Base-by-base conservation (phyloP, 2,113 vertebrate genomes). In the Zosterops pallidus region DNA sequence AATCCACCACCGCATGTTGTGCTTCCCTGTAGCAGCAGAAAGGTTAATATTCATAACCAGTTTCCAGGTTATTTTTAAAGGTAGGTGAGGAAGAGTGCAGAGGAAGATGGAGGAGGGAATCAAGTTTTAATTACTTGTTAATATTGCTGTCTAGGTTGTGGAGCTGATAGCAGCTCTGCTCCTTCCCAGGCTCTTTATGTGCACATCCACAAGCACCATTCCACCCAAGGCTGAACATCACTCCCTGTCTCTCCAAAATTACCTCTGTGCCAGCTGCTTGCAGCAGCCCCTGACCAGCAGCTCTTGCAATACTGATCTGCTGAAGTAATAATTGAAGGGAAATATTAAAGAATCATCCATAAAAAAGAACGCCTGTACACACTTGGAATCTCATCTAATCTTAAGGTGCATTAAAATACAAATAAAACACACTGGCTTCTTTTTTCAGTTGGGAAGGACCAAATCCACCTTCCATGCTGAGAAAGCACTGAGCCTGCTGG, bases 61-160 rank as follows among this genome's bases (percentile, higher is more conserved):
- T 74, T 62, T 82, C 80, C 59, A 62, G 46, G 47, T 67, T 93
- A 70, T 90, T 92, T 92, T 86, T 93, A 92, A 93, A 88, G 68
- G 50, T 42, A 80, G 14, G 41, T 55, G 67, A 89, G 41, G 53
- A 96, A 26, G 6, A 74, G 82, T 31, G 20, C 29, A 71, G n/a
- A 20, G 72, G n/a, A 96, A 84, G 68, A 86, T 4, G 14, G 39
- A 81, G 62, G 39, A 86, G 44, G 39, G 83, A 91, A 90, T 94
- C 11, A 42, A 63, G 63, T 77, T 96, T 93, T 95, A 94, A 90
- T 96, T 92, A 86, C 71, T 94, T 55, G 69, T 78, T 95, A 95
- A 86, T 93, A 81, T 71, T 8, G 1, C 47, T 81, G 4, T 75
- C 50, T 71, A 52, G 33, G 44, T 42, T 83, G 79, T 5, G 2